These are phyloP conservation scores for Prosapia bicincta DNA, from an alignment of 2,888 invertebrate genomes.

Conservation along the genomic window DNA sequence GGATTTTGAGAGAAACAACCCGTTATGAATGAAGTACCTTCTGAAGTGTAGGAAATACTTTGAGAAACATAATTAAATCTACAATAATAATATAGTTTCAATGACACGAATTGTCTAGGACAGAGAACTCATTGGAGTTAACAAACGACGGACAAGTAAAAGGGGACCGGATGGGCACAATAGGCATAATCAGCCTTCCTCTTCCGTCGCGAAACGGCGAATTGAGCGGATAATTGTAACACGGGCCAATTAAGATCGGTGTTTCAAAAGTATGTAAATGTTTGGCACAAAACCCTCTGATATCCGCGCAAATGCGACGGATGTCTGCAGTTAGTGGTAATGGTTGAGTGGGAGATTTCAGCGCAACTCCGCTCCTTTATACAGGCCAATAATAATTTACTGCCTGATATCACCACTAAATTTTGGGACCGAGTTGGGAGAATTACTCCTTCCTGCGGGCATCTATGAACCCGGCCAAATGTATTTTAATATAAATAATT, in stretches of 20 bases:
- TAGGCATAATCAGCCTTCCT: not conserved
- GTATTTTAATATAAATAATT: too few relatives aligned
- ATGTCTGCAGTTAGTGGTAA: not conserved
- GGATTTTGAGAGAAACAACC: too few relatives aligned
- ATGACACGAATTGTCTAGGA: not conserved
- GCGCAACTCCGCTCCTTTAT: not conserved
- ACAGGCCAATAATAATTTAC: not conserved
- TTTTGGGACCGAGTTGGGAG: not conserved
- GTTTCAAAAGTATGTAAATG: slow-evolving; percentile 2
- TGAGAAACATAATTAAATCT: too few relatives aligned
- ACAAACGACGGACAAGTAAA: not conserved
- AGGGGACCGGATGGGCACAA: not conserved
- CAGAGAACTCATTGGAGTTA: not conserved
- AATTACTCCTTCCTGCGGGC: not conserved
- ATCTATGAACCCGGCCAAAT: not conserved
- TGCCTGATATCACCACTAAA: not conserved
- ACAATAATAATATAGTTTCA: too few relatives aligned
- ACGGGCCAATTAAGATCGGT: not conserved
- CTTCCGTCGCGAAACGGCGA: not conserved
- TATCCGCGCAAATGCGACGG: not conserved
- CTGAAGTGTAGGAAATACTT: too few relatives aligned
- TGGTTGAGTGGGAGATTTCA: not conserved
- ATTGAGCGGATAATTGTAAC: not conserved
- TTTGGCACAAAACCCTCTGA: not conserved
- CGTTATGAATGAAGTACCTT: too few relatives aligned